These are phyloP conservation scores for Ostrea denselamellosa DNA, from an alignment of 1,140 invertebrate species.

Conservation along the genomic window DNA sequence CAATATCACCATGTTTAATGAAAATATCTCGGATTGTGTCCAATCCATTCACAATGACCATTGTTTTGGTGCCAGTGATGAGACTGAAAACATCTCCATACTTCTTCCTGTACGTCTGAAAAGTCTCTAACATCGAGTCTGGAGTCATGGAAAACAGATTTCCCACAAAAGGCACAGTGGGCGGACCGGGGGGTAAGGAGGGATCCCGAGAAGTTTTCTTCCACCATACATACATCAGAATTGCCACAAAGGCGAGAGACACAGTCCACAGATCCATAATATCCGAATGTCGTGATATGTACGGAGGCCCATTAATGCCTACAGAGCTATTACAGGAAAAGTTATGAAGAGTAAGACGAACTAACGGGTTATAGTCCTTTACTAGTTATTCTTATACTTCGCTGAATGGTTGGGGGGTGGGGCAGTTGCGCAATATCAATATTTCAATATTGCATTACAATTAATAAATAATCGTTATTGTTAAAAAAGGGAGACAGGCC, in stretches of 20 bases:
- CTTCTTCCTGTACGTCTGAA: constrained; percentile 33
- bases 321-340: too few relatives aligned
- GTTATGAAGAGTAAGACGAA: too few relatives aligned
- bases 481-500: too few relatives aligned
- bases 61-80: constrained; percentile 45
- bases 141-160: constrained; percentile 43
- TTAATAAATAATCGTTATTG: too few relatives aligned
- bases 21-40: constrained; percentile 58
- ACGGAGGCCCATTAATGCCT: too few relatives aligned
- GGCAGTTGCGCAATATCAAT: too few relatives aligned
- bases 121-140: constrained; percentile 28
- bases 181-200: constrained; percentile 53
- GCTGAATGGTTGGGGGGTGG: too few relatives aligned
- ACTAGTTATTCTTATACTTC: too few relatives aligned
- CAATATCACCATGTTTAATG: constrained; percentile 52
- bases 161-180: constrained; percentile 50
- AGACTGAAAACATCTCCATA: constrained; percentile 61
- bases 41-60: constrained; percentile 58
- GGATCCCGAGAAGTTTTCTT: background rate
- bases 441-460: too few relatives aligned
- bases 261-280: background rate
- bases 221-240: constrained; percentile 38
- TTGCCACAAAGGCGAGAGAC: background rate
- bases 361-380: too few relatives aligned
- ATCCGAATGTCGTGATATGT: too few relatives aligned